Conservation (phyloP, 2,797 vertebrate species). For the Astyanax mexicanus region DNA sequence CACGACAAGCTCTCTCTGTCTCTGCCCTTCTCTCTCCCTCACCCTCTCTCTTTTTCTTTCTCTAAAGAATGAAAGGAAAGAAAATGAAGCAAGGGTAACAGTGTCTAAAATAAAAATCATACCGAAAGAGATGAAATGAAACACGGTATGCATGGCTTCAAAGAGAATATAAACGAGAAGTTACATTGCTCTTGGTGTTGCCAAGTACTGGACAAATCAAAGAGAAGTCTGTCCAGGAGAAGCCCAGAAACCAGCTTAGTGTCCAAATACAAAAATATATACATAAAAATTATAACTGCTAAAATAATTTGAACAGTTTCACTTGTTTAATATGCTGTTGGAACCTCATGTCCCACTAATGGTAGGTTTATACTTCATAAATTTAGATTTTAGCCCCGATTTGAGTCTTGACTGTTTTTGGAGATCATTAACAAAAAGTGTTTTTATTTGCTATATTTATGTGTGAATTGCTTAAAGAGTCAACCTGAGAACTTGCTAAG, state of each 20-base stretch:
- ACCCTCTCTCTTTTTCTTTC: background rate
- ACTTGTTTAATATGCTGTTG: too few relatives aligned
- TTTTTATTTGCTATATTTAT: too few relatives aligned
- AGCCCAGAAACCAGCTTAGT: background rate
- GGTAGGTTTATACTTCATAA: too few relatives aligned
- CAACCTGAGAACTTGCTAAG: too few relatives aligned
- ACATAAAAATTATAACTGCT: background rate
- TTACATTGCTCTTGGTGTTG: background rate
- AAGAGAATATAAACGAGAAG: background rate
- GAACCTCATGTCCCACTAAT: too few relatives aligned
- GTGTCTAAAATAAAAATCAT: slow-evolving; percentile 28
- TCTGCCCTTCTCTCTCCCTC: background rate
- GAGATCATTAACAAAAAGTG: too few relatives aligned
- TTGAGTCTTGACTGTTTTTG: too few relatives aligned
- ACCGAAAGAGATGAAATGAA: slow-evolving; percentile 7
- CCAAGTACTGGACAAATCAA: background rate
- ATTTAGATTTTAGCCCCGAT: too few relatives aligned
- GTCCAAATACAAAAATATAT: background rate
- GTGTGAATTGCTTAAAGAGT: too few relatives aligned
- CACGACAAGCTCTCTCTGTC: slow-evolving; percentile 9
- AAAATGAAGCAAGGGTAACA: slow-evolving; percentile 12
- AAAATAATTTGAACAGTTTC: too few relatives aligned
- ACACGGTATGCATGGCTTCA: slow-evolving; percentile 9
- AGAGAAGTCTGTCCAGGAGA: background rate
- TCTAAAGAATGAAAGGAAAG: slow-evolving; percentile 23